Percentiles rank a stretch among this genome's conserved stretches.
phyloP scores from a whole-genome alignment of 2,113 vertebrate species.

The Siniperca knerii region DNA sequence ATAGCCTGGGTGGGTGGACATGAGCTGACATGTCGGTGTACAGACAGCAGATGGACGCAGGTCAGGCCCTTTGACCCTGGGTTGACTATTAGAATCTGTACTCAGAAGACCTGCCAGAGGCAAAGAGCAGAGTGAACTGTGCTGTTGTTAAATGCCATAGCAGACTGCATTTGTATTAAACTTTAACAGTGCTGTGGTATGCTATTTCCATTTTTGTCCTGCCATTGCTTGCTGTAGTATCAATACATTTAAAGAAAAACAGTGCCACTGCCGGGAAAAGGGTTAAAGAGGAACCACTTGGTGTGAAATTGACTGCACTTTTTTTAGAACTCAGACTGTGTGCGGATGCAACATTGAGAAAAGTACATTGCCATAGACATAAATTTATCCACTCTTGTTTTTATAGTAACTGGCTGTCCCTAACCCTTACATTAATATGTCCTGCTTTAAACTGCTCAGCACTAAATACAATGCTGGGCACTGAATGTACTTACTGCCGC shows the following conservation, averaged over 20 bases:
- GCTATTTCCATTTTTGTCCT: neutral
- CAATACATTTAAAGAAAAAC: slow-evolving; percentile 6
- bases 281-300: slow-evolving; percentile 46
- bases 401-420: slow-evolving; percentile 30
- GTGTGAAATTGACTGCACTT: slow-evolving; percentile 37
- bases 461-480: neutral
- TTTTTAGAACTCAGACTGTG: slow-evolving; percentile 6
- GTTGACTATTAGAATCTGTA: slow-evolving; percentile 2
- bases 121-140: neutral
- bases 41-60: slow-evolving; percentile 41
- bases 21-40: slow-evolving; percentile 8
- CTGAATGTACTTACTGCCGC: neutral
- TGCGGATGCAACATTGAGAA: slow-evolving; percentile 49
- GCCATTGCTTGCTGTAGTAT: neutral
- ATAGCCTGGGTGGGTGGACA: slow-evolving; percentile 36
- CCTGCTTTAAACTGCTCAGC: slow-evolving; percentile 3
- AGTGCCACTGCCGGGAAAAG: neutral
- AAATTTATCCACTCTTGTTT: slow-evolving; percentile 35
- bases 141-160: neutral
- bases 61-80: slow-evolving; percentile 32
- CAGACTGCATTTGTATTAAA: slow-evolving; percentile 5
- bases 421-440: neutral
- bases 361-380: slow-evolving; percentile 21
- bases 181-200: neutral
- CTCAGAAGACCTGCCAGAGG: neutral